These are phyloP conservation scores for Augiades crinisus DNA, from an alignment of 2,888 invertebrate genomes.

Conservation along the genomic window DNA sequence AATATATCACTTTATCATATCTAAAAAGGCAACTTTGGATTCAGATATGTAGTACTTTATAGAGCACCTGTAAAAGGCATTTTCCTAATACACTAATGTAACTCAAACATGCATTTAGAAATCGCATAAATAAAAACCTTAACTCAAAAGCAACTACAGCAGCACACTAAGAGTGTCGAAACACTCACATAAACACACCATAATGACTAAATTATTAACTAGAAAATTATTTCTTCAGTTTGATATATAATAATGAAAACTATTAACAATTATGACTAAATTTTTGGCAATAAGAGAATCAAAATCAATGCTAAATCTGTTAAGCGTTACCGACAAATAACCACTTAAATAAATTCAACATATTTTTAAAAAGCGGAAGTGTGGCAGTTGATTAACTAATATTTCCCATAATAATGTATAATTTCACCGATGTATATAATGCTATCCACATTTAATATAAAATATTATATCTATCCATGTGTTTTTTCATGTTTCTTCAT, in stretches of 20 bases:
- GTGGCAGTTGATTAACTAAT: constrained; percentile 15
- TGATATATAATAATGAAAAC: constrained; percentile 68
- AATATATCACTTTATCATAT: constrained; percentile 74
- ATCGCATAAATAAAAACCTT: constrained; percentile 60
- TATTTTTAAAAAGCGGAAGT: constrained; percentile 18
- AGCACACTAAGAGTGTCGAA: constrained; percentile 64
- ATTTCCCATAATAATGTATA: constrained; percentile 7
- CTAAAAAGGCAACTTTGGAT: constrained; percentile 79
- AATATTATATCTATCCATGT: constrained; percentile 56
- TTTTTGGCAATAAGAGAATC: constrained; percentile 80
- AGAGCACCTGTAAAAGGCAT: constrained; percentile 76
- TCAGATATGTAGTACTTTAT: constrained; percentile 74
- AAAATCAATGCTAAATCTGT: constrained; percentile 53
- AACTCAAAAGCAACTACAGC: constrained; percentile 71
- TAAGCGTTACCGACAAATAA: constrained; percentile 44
- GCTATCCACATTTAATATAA: constrained; percentile 32
- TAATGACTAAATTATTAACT: constrained; percentile 79
- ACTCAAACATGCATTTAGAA: constrained; percentile 68
- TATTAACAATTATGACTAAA: constrained; percentile 67
- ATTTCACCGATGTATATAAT: constrained; percentile 31
- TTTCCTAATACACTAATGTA: constrained; percentile 61
- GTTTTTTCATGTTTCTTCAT: constrained; percentile 81
- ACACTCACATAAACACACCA: constrained; percentile 74
- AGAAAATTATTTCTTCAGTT: constrained; percentile 69
- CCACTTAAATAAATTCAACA: constrained; percentile 7